Percentiles rank a stretch among this genome's conserved stretches.
Conservation (phyloP, 1,140 invertebrate species). For the Temnothorax longispinosus region DNA sequence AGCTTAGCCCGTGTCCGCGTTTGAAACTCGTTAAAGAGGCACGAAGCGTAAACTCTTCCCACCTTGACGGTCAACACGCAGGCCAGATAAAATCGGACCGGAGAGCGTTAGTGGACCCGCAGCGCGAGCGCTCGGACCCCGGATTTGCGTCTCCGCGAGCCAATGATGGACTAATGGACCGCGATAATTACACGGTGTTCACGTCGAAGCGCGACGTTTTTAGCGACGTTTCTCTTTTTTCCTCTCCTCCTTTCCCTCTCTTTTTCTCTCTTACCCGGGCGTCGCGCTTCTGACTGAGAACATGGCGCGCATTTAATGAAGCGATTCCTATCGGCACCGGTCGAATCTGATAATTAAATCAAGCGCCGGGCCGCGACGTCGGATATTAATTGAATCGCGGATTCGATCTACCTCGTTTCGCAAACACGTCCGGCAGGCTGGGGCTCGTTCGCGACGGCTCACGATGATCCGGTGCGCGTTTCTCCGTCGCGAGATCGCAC, state of each 20-base stretch:
- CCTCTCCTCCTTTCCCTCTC: neutral
- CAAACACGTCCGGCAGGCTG: slow-evolving; percentile 52
- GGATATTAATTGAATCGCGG: slow-evolving; percentile 77
- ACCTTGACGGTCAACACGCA: slow-evolving; percentile 35
- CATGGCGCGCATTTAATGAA: slow-evolving; percentile 75
- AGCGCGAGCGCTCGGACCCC: neutral
- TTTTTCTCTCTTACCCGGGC: neutral
- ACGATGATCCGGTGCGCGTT: slow-evolving; percentile 62
- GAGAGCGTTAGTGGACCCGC: neutral
- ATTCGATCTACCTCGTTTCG: slow-evolving; percentile 68
- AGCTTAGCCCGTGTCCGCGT: slow-evolving; percentile 11
- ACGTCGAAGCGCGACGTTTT: neutral
- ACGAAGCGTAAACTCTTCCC: slow-evolving; percentile 37
- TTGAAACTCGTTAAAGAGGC: slow-evolving; percentile 57
- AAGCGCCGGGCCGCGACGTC: slow-evolving; percentile 58
- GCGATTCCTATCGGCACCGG: slow-evolving; percentile 75
- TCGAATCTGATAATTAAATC: slow-evolving; percentile 82
- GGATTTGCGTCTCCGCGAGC: neutral
- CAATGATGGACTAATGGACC: slow-evolving; percentile 31
- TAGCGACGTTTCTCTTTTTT: neutral
- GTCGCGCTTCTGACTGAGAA: slow-evolving; percentile 21
- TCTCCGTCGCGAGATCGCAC: slow-evolving; percentile 52
- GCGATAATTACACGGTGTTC: slow-evolving; percentile 48
- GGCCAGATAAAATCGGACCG: slow-evolving; percentile 11
- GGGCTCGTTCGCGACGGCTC: slow-evolving; percentile 62